Percentiles rank a stretch among this genome's conserved stretches.
These are phyloP conservation scores for Nanorana parkeri DNA, from an alignment of 2,113 vertebrate genomes.

Conservation along the genomic window DNA sequence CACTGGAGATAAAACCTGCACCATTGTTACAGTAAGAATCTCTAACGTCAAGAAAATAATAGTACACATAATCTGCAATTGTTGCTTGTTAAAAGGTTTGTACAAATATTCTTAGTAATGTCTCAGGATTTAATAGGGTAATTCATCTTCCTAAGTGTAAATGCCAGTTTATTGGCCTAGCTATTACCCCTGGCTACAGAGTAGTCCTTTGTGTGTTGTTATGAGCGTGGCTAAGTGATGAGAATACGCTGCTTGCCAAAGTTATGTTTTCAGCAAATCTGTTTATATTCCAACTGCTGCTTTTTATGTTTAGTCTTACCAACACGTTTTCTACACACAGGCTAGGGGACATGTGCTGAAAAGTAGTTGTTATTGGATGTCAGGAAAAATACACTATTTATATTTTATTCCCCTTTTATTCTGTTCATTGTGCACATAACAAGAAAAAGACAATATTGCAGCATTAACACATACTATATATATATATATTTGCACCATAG, in stretches of 20 bases:
- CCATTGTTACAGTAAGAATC: slow-evolving; percentile 66
- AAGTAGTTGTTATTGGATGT: not conserved
- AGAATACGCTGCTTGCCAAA: slow-evolving; percentile 73
- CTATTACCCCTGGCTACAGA: slow-evolving; percentile 77
- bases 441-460: not conserved
- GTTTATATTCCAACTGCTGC: slow-evolving; percentile 64
- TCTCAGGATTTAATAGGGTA: slow-evolving; percentile 80
- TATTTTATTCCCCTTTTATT: not conserved
- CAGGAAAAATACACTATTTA: not conserved
- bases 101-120: slow-evolving; percentile 78
- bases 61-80: slow-evolving; percentile 71
- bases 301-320: slow-evolving; percentile 33
- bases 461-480: too few species aligned
- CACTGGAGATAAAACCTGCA: slow-evolving; percentile 60
- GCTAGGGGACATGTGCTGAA: not conserved
- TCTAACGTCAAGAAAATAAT: slow-evolving; percentile 67
- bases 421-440: not conserved
- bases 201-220: slow-evolving; percentile 75
- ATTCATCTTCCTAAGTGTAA: slow-evolving; percentile 81
- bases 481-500: too few species aligned
- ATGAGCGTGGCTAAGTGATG: slow-evolving; percentile 69
- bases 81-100: slow-evolving; percentile 77
- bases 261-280: slow-evolving; percentile 68
- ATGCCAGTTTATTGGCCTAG: slow-evolving; percentile 80
- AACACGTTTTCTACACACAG: slow-evolving; percentile 23